A percentile compares a stretch with the other conserved stretches of the same genome.
phyloP scores from a whole-genome alignment of 2,888 invertebrate genomes.

The Lutraria lutraria region DNA sequence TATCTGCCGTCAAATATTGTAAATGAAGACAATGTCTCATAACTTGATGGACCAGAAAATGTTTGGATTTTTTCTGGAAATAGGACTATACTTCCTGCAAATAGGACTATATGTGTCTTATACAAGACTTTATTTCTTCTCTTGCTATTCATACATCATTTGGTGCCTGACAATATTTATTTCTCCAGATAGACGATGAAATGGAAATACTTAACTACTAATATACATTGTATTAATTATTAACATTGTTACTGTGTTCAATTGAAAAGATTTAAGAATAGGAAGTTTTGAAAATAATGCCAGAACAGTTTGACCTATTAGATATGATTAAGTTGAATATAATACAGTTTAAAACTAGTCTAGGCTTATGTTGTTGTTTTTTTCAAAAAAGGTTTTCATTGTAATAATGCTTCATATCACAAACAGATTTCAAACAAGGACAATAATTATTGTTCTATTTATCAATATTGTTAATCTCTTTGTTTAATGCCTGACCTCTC shows the following conservation, averaged over 20 bases:
- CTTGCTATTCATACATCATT: neutral
- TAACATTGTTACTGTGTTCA: no score
- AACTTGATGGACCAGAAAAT: conserved; percentile 6
- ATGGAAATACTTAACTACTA: neutral
- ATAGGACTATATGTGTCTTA: neutral
- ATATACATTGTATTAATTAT: neutral
- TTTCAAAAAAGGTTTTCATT: neutral
- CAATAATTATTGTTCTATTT: neutral
- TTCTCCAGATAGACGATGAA: neutral
- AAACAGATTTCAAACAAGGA: neutral
- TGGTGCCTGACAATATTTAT: neutral
- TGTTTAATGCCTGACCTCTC: neutral
- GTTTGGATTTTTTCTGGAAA: neutral
- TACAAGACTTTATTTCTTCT: neutral
- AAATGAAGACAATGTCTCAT: neutral
- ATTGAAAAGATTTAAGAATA: no score
- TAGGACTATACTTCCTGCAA: neutral
- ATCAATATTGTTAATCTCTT: neutral
- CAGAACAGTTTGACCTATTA: neutral
- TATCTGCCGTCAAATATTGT: neutral
- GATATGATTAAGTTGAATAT: neutral
- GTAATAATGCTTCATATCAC: neutral
- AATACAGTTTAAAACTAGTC: neutral
- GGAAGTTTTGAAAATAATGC: no score
- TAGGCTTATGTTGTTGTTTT: neutral